Evolutionary conservation across 1,140 invertebrate genomes (phyloP), one percentile per base, ranked within the genome.

Genomic region (Papilio aristodemus): DNA sequence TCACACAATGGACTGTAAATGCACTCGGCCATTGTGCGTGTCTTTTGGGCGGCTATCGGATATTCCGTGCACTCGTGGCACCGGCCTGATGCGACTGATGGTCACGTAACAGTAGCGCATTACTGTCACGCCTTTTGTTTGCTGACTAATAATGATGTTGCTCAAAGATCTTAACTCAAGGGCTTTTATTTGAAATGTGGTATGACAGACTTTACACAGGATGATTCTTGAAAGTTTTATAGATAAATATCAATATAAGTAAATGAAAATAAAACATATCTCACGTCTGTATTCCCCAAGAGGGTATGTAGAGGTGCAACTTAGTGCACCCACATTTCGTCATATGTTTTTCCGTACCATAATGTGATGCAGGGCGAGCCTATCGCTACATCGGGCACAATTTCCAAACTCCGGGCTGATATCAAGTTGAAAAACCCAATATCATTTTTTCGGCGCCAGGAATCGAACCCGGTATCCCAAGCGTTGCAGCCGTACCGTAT

Each of bases 1-100:
- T 70, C 58, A 70, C 68, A 80, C 80, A 83, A 81, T 83, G 74
- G 80, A 79, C 69, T 80, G 77, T 84, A 83, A 86, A 88, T 81
- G 82, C 78, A 80, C 76, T 78, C 69, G 70, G 77, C 69, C 83
- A 37, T 86, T 88, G 78, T 78, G 68, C 50, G 60, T 59, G 46
- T 17, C 46, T 54, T 76, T 77, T 67, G 69, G 71, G 67, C 69
- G 64, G 50, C 68, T 70, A 84, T 78, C 77, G 78, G 72, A 58
- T 71, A 76, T 78, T 72, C 74, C 67, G 59, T 74, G 70, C 50
- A 67, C 76, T 77, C 76, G 71, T 80, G 73, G 67, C 68, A 64
- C 70, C 58, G 38, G 60, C 13, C 38, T 13, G 41, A 64, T 64
- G 14, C 2, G 62, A 14, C 27, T 36, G 17, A 38, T 39, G 32